Conservation (phyloP, 30 jellyfish, hydroid and myxozoan genomes). For the Turritopsis rubra region DNA sequence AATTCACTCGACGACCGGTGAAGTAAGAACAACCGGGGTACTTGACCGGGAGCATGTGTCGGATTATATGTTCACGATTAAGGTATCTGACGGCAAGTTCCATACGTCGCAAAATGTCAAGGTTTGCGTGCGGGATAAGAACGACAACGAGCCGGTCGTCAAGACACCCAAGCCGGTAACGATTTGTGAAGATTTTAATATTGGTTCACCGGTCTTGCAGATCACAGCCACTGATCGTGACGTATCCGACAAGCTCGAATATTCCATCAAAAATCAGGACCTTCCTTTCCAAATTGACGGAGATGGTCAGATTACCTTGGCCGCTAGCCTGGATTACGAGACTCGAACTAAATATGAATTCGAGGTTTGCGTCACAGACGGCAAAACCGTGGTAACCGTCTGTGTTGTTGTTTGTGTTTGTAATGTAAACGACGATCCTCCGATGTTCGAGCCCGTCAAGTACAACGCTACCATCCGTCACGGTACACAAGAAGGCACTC, state of each 20-base stretch:
- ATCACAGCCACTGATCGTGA: constrained; percentile 67
- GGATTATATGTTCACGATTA: constrained; percentile 31
- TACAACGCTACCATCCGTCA: background rate
- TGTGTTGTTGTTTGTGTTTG: background rate
- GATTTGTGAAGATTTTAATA: constrained; percentile 29
- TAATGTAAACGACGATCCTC: constrained; percentile 4
- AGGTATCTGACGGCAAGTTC: constrained; percentile 50
- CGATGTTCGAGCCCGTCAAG: background rate
- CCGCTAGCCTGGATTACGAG: background rate
- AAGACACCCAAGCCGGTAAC: constrained; percentile 16
- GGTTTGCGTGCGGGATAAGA: constrained; percentile 45
- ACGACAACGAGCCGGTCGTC: constrained; percentile 64
- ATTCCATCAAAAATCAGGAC: background rate
- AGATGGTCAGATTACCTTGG: background rate
- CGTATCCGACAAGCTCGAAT: background rate
- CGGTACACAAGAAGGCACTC: background rate
- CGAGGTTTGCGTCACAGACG: constrained; percentile 14
- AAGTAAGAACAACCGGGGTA: constrained; percentile 40
- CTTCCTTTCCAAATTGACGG: background rate
- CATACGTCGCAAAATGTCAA: constrained; percentile 25
- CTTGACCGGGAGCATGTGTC: constrained; percentile 52
- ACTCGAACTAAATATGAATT: background rate
- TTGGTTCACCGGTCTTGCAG: constrained; percentile 22
- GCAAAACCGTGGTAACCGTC: background rate
- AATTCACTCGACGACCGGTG: constrained; percentile 61